These are phyloP conservation scores for Plestiodon gilberti DNA, from an alignment of 2,113 vertebrate genomes.

Conservation along the genomic window DNA sequence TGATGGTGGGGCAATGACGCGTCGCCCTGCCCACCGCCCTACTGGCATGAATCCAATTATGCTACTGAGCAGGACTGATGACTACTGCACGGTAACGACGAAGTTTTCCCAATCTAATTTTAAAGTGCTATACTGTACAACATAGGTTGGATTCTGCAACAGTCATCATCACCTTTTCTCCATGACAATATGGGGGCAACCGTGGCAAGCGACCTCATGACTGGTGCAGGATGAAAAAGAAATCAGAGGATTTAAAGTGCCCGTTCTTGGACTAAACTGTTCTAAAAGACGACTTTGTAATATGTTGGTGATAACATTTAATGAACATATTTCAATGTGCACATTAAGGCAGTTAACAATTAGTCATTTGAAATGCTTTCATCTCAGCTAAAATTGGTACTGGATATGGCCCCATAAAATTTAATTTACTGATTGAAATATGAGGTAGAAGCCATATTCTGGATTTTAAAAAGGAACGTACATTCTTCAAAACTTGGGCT, in stretches of 20 bases:
- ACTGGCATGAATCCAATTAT: too few relatives aligned
- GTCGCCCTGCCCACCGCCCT: too few relatives aligned
- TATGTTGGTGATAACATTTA: neutral
- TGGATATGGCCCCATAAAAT: neutral
- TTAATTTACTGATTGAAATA: neutral
- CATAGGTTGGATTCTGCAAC: neutral
- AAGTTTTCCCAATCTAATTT: neutral
- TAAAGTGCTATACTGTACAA: too few relatives aligned
- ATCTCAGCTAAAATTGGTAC: conserved; percentile 19
- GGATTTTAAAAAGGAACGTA: neutral
- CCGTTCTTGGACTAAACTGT: neutral
- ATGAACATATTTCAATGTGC: conserved; percentile 21
- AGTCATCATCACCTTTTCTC: too few relatives aligned
- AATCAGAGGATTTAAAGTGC: neutral
- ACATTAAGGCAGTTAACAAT: conserved; percentile 29
- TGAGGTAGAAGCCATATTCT: neutral
- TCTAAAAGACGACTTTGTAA: neutral
- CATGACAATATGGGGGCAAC: neutral
- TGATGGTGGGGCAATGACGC: too few relatives aligned
- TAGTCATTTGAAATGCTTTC: conserved; percentile 35
- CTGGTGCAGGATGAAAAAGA: neutral
- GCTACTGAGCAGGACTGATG: neutral
- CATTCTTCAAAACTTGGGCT: neutral
- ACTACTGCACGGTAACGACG: neutral
- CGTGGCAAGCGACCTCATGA: neutral